Percentiles rank a stretch among this genome's conserved stretches.
Evolutionary conservation across 2,113 vertebrate genomes (phyloP).

Genomic region (Tragelaphus buxtoni): DNA sequence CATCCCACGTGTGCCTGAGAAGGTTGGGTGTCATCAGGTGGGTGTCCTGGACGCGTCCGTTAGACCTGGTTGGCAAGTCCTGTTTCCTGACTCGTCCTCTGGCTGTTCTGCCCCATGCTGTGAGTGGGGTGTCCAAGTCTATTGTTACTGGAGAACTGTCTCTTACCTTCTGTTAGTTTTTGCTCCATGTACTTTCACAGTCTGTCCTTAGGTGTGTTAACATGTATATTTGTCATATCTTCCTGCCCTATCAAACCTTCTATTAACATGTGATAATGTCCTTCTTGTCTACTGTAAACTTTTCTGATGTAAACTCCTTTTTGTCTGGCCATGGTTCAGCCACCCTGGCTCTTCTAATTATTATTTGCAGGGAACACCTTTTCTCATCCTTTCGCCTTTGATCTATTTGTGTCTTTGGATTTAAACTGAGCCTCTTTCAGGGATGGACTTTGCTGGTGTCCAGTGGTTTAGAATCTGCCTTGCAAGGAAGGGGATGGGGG

Average conservation of each 20-base stretch:
- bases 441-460: neutral
- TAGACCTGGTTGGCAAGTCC: fast-evolving
- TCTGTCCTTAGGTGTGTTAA: neutral
- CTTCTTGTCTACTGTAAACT: neutral
- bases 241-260: neutral
- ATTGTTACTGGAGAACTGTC: neutral
- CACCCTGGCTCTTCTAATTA: neutral
- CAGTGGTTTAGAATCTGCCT: neutral
- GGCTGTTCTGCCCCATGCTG: fast-evolving
- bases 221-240: too few relatives aligned
- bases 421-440: neutral
- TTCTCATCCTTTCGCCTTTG: neutral
- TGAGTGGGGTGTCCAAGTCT: neutral
- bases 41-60: too few relatives aligned
- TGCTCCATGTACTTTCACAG: neutral
- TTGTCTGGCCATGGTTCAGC: neutral
- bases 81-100: neutral
- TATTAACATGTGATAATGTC: neutral
- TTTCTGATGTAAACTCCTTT: neutral
- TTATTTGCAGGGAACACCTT: neutral
- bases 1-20: neutral
- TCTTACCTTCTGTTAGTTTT: neutral
- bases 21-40: neutral
- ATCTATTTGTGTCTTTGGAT: neutral
- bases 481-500: neutral